A percentile compares a stretch with the other conserved stretches of the same genome.
Conservation (phyloP, 2,113 vertebrate genomes). For the Paramormyrops kingsleyae region DNA sequence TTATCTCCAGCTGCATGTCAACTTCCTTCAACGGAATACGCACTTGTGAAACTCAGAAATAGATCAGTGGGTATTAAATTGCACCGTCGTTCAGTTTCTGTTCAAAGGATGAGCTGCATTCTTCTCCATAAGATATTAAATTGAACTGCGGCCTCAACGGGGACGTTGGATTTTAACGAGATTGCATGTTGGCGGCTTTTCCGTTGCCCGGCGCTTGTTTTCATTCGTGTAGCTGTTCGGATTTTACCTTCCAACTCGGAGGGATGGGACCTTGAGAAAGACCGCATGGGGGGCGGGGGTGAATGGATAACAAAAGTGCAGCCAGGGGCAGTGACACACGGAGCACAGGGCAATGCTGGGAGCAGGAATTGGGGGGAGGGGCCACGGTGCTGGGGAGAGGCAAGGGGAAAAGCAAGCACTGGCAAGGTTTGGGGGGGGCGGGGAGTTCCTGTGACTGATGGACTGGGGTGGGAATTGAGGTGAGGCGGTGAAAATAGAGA, state of each 20-base stretch:
- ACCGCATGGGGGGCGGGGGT: background rate
- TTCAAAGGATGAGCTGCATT: background rate
- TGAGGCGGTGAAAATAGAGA: background rate
- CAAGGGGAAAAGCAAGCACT: too few relatives aligned
- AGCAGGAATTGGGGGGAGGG: background rate
- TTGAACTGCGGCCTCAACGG: slow-evolving; percentile 33
- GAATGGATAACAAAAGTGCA: background rate
- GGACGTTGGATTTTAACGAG: slow-evolving; percentile 35
- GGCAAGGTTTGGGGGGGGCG: background rate
- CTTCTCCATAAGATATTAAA: slow-evolving; percentile 31
- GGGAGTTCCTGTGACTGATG: background rate
- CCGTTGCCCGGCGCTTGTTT: slow-evolving; percentile 27
- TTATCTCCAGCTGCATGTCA: background rate
- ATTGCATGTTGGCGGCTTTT: slow-evolving; percentile 30
- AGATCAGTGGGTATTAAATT: slow-evolving; percentile 23
- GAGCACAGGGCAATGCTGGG: background rate
- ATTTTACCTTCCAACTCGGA: slow-evolving; percentile 21
- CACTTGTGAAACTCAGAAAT: background rate
- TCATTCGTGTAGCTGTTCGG: slow-evolving; percentile 16
- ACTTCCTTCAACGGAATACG: background rate
- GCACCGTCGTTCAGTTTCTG: slow-evolving; percentile 13
- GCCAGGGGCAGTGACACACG: background rate
- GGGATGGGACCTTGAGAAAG: background rate
- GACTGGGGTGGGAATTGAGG: background rate
- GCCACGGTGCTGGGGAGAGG: background rate